Base-by-base conservation (phyloP, 2,797 vertebrate genomes). In the Pangasius sanitwongsei region DNA sequence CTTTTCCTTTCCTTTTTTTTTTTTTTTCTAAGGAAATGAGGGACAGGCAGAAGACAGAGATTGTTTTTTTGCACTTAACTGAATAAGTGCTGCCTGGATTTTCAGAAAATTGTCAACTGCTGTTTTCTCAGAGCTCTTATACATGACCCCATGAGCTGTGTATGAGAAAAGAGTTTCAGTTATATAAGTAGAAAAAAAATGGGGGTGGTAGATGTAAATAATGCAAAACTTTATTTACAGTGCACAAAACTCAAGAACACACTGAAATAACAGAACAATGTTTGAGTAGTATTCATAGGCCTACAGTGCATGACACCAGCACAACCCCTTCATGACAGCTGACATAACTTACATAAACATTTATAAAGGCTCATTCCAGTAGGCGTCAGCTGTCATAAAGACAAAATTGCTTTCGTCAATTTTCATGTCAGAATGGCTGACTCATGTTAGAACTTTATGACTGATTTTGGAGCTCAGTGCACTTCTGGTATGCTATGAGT, bases 1-100 rank as follows among this genome's bases (percentile, higher is more conserved):
- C 78, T 80, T 88, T 86, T 83, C 84, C 81, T 86, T 90, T 65
- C 85, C 89, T 78, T 89, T 44, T 55, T 61, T 86, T 85, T 89
- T 88, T 85, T 90, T 65, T n/a, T 28, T 69, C 57, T 86, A 78
- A 89, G 83, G 65, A 86, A 87, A 72, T 83, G 31, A 84, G 59
- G 86, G 70, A 91, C 72, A 91, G 65, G 83, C 28, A 82, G 77
- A 86, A 86, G 44, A 83, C 61, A 84, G 85, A 85, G 88, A 88
- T 87, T 69, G 72, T 77, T 37, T 81, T 83, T 44, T 67, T 48
- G 37, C 63, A 53, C 86, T 90, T 89, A 86, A 84, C 28, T 78
- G 89, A 88, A 87, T 87, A 83, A 82, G 75, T 87, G 85, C 85
- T 87, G 48, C 65, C 75, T 87, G 70, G 83, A 18, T 89, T 87